Percentiles rank a stretch among this genome's conserved stretches.
Conservation (phyloP, 2,797 vertebrate genomes). For the Babyrousa celebensis region DNA sequence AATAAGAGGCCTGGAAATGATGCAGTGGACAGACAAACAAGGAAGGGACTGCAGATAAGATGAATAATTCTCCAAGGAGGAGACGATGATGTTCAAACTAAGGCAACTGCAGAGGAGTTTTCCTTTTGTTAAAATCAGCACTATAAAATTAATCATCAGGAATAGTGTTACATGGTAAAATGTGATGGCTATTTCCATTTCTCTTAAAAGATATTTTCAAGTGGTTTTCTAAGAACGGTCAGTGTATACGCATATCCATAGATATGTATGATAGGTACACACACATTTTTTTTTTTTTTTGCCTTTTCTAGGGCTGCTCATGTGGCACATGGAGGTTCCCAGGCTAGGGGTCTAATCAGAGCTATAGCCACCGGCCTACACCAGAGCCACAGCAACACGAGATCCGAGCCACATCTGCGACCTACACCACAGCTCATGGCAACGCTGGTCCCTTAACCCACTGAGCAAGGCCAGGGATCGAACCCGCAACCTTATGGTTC, state of each 20-base stretch:
- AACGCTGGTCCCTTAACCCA: too few relatives aligned
- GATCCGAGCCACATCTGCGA: too few relatives aligned
- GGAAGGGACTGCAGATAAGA: background rate
- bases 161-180: background rate
- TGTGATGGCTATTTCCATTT: background rate
- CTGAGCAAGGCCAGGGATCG: too few relatives aligned
- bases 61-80: background rate
- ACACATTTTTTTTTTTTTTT: background rate
- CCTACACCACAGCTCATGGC: too few relatives aligned
- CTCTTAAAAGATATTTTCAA: conserved; percentile 21
- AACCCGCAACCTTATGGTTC: too few relatives aligned
- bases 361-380: too few relatives aligned
- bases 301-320: too few relatives aligned
- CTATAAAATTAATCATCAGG: background rate
- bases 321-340: too few relatives aligned
- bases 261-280: background rate
- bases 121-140: background rate
- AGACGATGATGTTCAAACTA: background rate
- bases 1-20: background rate
- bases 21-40: background rate
- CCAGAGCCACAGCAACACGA: too few relatives aligned
- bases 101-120: background rate
- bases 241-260: background rate
- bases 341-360: too few relatives aligned
- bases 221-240: background rate